These are phyloP conservation scores for Crypturellus undulatus DNA, from an alignment of 2,113 vertebrate genomes.

Conservation along the genomic window DNA sequence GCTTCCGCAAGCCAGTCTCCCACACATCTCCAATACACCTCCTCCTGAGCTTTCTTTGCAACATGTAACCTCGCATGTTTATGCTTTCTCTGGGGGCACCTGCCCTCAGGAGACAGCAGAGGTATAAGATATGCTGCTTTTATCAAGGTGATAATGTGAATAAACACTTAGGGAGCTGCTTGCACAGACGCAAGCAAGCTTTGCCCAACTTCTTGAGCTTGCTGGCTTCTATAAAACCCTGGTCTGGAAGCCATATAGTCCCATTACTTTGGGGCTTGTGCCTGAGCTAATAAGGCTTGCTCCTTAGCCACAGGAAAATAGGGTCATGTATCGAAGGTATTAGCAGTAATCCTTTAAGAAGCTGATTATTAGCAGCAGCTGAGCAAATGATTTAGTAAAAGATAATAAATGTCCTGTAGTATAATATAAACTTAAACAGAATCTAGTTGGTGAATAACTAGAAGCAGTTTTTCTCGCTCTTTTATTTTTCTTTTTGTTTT, in stretches of 20 bases:
- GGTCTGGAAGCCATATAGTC: neutral
- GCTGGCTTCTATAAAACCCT: neutral
- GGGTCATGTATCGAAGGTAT: neutral
- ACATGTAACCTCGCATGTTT: neutral
- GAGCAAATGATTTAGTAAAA: neutral
- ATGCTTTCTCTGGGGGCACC: neutral
- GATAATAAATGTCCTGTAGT: neutral
- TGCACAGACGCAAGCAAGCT: neutral
- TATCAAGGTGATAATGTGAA: neutral
- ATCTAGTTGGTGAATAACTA: neutral
- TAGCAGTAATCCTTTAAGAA: conserved; percentile 26
- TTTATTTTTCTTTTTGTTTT: too few relatives aligned
- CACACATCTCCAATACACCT: too few relatives aligned
- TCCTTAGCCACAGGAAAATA: neutral
- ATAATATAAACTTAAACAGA: neutral
- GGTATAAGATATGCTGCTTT: neutral
- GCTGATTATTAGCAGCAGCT: neutral
- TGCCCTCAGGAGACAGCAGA: neutral
- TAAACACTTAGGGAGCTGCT: neutral
- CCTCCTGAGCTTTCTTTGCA: neutral
- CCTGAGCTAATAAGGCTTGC: neutral
- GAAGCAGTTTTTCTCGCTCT: neutral
- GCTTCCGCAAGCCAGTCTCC: too few relatives aligned
- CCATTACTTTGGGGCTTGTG: neutral
- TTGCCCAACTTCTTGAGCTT: neutral